Conservation (phyloP, 2,113 vertebrate species). For the Salminus brasiliensis region DNA sequence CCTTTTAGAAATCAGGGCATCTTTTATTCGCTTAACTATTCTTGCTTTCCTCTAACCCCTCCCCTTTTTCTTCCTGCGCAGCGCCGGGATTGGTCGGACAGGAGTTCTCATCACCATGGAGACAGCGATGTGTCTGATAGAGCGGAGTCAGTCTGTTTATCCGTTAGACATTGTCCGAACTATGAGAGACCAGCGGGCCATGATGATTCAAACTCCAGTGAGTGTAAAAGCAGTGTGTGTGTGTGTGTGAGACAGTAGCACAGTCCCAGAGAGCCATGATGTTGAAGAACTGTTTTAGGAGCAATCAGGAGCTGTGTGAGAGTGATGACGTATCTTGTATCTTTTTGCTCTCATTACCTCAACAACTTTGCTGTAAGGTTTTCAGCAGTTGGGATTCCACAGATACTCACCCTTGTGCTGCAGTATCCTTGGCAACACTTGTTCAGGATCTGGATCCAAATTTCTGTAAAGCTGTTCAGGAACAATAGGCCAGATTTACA, state of each 20-base stretch:
- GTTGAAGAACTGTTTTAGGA: neutral
- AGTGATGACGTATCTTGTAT: no score
- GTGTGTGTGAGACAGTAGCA: no score
- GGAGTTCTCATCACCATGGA: constrained; percentile 99
- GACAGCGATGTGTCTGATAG: constrained; percentile 97
- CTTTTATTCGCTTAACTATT: no score
- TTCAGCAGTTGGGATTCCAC: neutral
- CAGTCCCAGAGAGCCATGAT: neutral
- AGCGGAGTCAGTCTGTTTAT: constrained; percentile 94
- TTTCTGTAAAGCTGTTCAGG: no score
- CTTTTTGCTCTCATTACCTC: no score
- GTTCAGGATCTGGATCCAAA: no score
- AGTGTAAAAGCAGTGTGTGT: constrained; percentile 13
- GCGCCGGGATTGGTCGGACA: constrained; percentile 78
- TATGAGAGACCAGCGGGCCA: constrained; percentile 67
- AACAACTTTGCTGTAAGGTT: no score
- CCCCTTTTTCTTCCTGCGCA: neutral
- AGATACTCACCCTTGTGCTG: neutral
- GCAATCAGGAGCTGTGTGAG: no score
- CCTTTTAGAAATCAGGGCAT: no score
- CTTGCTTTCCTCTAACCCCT: neutral
- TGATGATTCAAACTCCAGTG: constrained; percentile 60
- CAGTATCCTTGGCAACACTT: neutral
- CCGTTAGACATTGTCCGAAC: constrained; percentile 95
- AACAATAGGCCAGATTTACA: no score